phyloP scores from a whole-genome alignment of 2,888 invertebrate species.

The Melieria omissa region DNA sequence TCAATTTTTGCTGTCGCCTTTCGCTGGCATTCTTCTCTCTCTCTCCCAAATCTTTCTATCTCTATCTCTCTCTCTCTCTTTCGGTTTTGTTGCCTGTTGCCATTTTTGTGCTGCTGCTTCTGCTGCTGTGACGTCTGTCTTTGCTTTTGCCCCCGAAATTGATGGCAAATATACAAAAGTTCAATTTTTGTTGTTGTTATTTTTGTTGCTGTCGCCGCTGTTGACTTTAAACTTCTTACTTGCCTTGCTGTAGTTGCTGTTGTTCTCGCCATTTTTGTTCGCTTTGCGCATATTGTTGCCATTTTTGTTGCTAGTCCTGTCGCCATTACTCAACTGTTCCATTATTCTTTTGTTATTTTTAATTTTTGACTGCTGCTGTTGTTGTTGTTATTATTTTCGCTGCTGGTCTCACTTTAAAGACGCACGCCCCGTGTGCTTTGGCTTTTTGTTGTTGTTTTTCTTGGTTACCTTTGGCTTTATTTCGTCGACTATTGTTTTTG shows the following conservation, averaged over 20 bases:
- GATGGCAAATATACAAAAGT: constrained; percentile 21
- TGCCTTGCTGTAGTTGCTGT: not conserved
- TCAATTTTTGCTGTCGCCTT: not conserved
- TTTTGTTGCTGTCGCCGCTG: not conserved
- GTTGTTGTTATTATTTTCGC: not conserved
- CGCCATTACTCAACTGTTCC: not conserved
- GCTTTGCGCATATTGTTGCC: not conserved
- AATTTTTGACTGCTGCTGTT: not conserved
- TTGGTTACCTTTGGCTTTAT: too few relatives aligned
- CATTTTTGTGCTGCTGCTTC: not conserved
- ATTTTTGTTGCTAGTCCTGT: not conserved
- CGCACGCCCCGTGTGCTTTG: too few relatives aligned
- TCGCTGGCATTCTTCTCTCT: not conserved
- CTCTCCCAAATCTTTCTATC: not conserved
- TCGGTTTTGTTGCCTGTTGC: not conserved
- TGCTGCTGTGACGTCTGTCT: not conserved
- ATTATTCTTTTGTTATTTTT: not conserved
- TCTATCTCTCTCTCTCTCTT: too few relatives aligned
- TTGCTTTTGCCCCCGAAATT: not conserved
- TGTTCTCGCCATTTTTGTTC: not conserved
- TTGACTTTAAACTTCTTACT: constrained; percentile 5
- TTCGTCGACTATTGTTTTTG: too few relatives aligned
- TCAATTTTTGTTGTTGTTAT: constrained; percentile 3
- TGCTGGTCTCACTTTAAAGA: not conserved
- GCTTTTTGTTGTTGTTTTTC: too few relatives aligned